phyloP scores from a whole-genome alignment of 2,888 invertebrate genomes.

The Patella pellucida region DNA sequence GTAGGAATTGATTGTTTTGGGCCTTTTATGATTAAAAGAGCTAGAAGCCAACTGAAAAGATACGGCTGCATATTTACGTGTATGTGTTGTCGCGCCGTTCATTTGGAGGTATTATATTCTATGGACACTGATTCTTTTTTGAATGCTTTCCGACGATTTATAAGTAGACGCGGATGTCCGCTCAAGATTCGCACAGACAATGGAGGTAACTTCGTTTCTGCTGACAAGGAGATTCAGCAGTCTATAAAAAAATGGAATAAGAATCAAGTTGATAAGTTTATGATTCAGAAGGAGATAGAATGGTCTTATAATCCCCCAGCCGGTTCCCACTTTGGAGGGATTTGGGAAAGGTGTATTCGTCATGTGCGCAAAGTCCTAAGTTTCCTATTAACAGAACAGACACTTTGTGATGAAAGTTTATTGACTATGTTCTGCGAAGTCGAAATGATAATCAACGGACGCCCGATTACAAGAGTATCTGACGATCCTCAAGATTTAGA shows the following conservation, averaged over 20 bases:
- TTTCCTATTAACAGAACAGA: slow-evolving; percentile 23
- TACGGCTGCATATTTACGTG: slow-evolving; percentile 36
- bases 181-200: slow-evolving; percentile 26
- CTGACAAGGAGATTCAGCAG: not conserved
- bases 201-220: slow-evolving; percentile 27
- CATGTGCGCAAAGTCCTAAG: slow-evolving; percentile 25
- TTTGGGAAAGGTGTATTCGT: slow-evolving; percentile 37
- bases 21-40: slow-evolving; percentile 25
- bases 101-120: slow-evolving; percentile 28
- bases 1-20: slow-evolving; percentile 32
- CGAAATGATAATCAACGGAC: slow-evolving; percentile 30
- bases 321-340: slow-evolving; percentile 32
- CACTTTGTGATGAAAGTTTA: slow-evolving; percentile 26
- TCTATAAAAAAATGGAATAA: slow-evolving; percentile 11
- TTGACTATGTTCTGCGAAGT: slow-evolving; percentile 31
- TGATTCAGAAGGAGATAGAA: slow-evolving; percentile 26
- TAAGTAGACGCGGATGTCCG: slow-evolving; percentile 21
- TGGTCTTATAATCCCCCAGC: slow-evolving; percentile 36
- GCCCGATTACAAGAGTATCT: slow-evolving; percentile 26
- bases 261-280: slow-evolving; percentile 22
- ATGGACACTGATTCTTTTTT: slow-evolving; percentile 23
- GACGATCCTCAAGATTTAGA: slow-evolving; percentile 22
- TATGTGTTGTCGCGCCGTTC: slow-evolving; percentile 21
- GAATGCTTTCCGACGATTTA: slow-evolving; percentile 25
- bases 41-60: slow-evolving; percentile 21